These are phyloP conservation scores for Lateolabrax maculatus DNA, from an alignment of 2,797 vertebrate genomes.

Conservation along the genomic window DNA sequence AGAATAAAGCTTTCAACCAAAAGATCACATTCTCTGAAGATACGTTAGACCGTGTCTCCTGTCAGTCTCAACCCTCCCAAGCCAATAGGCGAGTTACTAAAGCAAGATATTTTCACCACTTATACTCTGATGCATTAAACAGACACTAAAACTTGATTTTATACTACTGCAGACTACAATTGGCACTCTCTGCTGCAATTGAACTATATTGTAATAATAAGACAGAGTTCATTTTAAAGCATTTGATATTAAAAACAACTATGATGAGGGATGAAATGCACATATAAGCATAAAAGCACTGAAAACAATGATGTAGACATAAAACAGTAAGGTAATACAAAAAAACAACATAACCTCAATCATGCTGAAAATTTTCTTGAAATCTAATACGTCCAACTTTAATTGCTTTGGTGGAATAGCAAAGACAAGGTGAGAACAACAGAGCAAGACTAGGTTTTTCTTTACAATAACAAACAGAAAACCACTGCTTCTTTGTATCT, in stretches of 20 bases:
- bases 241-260: slow-evolving; percentile 22
- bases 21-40: slow-evolving; percentile 5
- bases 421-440: slow-evolving; percentile 62
- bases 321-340: slow-evolving; percentile 16
- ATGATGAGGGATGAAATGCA: slow-evolving; percentile 39
- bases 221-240: slow-evolving; percentile 22
- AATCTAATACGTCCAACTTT: slow-evolving; percentile 61
- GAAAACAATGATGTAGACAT: slow-evolving; percentile 3
- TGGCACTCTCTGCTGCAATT: neutral
- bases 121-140: slow-evolving; percentile 22
- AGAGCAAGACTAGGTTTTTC: slow-evolving; percentile 45
- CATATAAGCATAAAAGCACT: slow-evolving; percentile 35
- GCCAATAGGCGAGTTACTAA: slow-evolving; percentile 3
- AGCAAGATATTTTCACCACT: slow-evolving; percentile 14
- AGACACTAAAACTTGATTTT: slow-evolving; percentile 42
- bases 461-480: slow-evolving; percentile 62
- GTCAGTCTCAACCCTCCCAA: slow-evolving; percentile 26
- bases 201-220: slow-evolving; percentile 16
- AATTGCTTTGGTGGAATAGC: slow-evolving; percentile 67
- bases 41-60: slow-evolving; percentile 15
- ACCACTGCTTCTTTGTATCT: slow-evolving; percentile 58
- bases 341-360: slow-evolving; percentile 50
- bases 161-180: slow-evolving; percentile 22
- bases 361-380: slow-evolving; percentile 54
- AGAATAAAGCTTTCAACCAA: slow-evolving; percentile 29